Evolutionary conservation across 2,797 vertebrate genomes (phyloP).

Genomic region (Borostomias antarcticus): DNA sequence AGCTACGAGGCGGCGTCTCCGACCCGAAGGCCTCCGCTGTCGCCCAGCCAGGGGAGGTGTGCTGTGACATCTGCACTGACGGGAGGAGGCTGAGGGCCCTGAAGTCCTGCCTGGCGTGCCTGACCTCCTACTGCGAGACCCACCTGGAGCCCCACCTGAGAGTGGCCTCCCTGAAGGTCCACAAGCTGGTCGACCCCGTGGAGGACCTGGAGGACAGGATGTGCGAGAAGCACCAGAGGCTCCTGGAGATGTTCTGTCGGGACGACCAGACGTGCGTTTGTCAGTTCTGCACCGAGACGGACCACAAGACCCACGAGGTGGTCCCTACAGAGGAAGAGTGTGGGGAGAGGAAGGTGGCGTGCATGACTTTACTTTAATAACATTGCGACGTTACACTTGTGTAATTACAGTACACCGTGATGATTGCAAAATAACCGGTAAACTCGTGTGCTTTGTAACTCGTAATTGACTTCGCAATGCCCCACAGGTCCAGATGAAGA

Average conservation of each 20-base stretch:
- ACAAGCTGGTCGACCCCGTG: conserved; percentile 28
- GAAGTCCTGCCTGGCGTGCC: conserved; percentile 32
- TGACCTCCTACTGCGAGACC: conserved; percentile 22
- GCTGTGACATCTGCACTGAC: conserved; percentile 30
- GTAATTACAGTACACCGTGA: too few species aligned
- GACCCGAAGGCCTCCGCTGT: neutral
- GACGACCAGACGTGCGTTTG: conserved; percentile 30
- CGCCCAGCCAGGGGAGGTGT: conserved; percentile 49
- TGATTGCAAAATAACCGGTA: too few species aligned
- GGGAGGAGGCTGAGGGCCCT: neutral
- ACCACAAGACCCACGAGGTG: conserved; percentile 15
- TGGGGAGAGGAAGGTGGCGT: conserved; percentile 21
- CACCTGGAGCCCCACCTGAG: conserved; percentile 21
- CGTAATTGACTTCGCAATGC: too few species aligned
- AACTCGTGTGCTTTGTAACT: too few species aligned
- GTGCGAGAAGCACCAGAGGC: conserved; percentile 18
- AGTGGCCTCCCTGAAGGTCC: conserved; percentile 11
- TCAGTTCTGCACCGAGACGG: conserved; percentile 23
- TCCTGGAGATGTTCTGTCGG: conserved; percentile 33
- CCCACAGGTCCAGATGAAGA: conserved; percentile 28
- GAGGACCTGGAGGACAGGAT: conserved; percentile 18
- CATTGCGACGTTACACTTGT: too few species aligned
- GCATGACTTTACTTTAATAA: neutral
- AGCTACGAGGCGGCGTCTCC: neutral
- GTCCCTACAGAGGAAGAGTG: conserved; percentile 25